A percentile compares a stretch with the other conserved stretches of the same genome.
phyloP scores from a whole-genome alignment of 1,140 invertebrate species.

The Papilio polytes region DNA sequence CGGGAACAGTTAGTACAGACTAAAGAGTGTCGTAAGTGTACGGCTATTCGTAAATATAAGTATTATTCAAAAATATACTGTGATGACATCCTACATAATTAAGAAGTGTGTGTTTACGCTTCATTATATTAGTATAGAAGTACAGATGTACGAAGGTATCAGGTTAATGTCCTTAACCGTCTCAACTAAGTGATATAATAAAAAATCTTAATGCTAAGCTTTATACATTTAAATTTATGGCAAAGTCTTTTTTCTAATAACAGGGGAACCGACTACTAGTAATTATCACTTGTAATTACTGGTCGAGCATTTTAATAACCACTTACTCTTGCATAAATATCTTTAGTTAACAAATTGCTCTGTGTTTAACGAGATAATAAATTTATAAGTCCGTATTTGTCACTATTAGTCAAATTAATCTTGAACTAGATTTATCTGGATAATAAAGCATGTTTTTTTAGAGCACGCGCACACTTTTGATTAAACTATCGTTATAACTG shows the following conservation, averaged over 20 bases:
- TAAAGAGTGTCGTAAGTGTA: no score
- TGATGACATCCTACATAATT: no score
- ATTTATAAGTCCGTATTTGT: neutral
- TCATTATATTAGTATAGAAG: no score
- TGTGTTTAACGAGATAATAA: neutral
- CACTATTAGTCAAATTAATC: slow-evolving; percentile 4
- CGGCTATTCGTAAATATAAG: no score
- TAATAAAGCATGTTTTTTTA: neutral
- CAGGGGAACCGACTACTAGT: slow-evolving; percentile 6
- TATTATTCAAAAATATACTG: no score
- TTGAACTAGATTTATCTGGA: neutral
- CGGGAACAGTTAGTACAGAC: no score
- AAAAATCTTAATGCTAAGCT: neutral
- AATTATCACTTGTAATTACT: slow-evolving; percentile 14
- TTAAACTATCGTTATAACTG: no score
- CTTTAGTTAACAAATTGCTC: slow-evolving; percentile 4
- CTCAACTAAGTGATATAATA: neutral
- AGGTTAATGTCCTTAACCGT: slow-evolving; percentile 1
- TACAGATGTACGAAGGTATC: no score
- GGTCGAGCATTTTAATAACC: neutral
- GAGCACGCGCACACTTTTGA: no score
- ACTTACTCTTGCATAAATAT: slow-evolving; percentile 9
- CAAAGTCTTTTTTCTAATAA: slow-evolving; percentile 20
- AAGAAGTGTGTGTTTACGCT: no score
- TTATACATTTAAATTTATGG: slow-evolving; percentile 11